Base-by-base conservation (phyloP, 2,797 vertebrate genomes). In the Anisognathus igniventris region DNA sequence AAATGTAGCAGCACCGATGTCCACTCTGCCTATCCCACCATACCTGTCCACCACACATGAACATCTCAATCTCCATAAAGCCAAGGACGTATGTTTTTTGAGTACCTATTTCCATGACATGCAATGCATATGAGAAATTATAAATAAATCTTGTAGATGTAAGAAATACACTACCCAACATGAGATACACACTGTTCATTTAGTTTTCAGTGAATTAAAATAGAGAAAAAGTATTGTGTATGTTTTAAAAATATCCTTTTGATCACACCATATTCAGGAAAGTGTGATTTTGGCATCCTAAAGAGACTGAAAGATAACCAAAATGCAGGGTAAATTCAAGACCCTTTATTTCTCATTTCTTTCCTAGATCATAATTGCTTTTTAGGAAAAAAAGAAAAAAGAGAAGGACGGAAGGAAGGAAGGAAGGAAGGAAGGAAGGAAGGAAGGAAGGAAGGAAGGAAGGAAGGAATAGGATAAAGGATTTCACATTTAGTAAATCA, bases 41-140 rank as follows among this genome's bases (percentile, higher is more conserved):
- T 8, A 57, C 6, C 30, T 86, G 39, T 14, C 30, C 11, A 45
- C 14, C 1, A 3, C 27, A 77, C n/a, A 50, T 0, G 0, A 28
- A 57, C 37, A 48, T 19, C 16, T 10, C 23, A 50, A 18, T 33
- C 40, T 64, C 56, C 44, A 13, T 20, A 66, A 83, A 86, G 28
- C 22, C 31, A 51, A 70, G 14, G 31, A 35, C 20, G 6, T 3
- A 42, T 22, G 14, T n/a, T 45, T 76, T 66, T 65, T 65, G 37
- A 72, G 45, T 42, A 67, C 28, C 14, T 72, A 47, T 25, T 67
- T 17, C n/a, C 54, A 81, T 31, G 19, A 91, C 56, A 86, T 65
- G 45, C 8, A 92, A 64, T 33, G 35, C 7, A 17, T n/a, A 40
- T 44, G 10, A 92, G 31, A 80, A 93, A 90, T 77, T 33, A 84